Base-by-base conservation (phyloP, 2,888 invertebrate genomes). In the Meiosimyza platycephala region DNA sequence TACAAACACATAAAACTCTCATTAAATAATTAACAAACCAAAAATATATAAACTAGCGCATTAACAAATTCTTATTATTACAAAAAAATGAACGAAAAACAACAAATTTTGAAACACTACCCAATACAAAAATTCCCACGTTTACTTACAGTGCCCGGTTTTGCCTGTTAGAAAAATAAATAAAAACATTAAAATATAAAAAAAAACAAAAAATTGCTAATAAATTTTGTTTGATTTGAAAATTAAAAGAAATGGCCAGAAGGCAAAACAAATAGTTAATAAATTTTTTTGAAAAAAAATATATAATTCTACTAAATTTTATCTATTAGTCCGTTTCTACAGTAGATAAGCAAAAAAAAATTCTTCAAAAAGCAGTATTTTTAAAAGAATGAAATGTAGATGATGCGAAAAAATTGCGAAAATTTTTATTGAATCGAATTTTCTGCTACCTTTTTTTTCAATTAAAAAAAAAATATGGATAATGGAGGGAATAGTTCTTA, bases 61-160 rank as follows among this genome's bases (percentile, higher is more conserved):
- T n/a, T 47, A 54, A 65, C 18, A 72, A 72, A n/a, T 65, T 64
- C 55, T 12, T 47, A 50, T 22, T 50, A 18, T 51, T 48, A 72
- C 64, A 67, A 40, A 65, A n/a, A 57, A n/a, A 72, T 65, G 1
- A 40, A 72, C 6, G 50, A 72, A 71, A 65, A 72, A 59, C 9
- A 55, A 65, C 62, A 63, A 22, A 55, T 59, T 69, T 69, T 47
- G 51, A 54, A 55, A 73, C 13, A 62, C 28, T 52, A 22, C 66
- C 52, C 62, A 51, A 66, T 71, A 68, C 65, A 62, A 68, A 71
- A 68, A 68, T 68, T 75, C 70, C 71, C 71, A 74, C 78, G 60
- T 76, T 82, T 90, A 90, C 90, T 90, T 90, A 90, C 90, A 88
- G 89, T 89, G 85, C 88, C 89, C 78, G 90, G 90, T 85, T 90